These are phyloP conservation scores for Hirundichthys speculiger DNA, from an alignment of 2,113 vertebrate genomes.

Conservation along the genomic window DNA sequence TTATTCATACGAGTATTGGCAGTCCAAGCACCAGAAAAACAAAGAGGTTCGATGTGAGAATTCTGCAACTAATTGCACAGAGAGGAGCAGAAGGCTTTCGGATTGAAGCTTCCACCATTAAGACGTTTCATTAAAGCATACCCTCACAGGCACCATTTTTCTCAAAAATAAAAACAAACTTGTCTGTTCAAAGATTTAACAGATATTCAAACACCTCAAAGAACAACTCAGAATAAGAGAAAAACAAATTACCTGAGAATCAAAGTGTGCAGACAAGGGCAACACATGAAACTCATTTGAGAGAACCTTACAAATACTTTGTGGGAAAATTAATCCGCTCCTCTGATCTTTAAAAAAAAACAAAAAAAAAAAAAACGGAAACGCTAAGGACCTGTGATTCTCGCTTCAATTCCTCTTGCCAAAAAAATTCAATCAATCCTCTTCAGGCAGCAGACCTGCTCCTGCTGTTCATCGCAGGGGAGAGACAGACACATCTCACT, in stretches of 20 bases:
- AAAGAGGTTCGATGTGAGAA: conserved; percentile 31
- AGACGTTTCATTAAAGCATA: too few relatives aligned
- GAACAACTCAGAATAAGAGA: neutral
- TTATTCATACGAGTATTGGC: conserved; percentile 48
- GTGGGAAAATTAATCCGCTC: neutral
- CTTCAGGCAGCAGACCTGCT: conserved; percentile 22
- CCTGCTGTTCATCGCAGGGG: conserved; percentile 19
- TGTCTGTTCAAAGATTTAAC: conserved; percentile 9
- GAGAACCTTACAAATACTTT: conserved; percentile 6
- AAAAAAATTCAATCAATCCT: conserved; percentile 29
- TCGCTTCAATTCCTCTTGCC: conserved; percentile 32
- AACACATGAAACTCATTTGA: conserved; percentile 8
- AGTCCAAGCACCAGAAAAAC: conserved; percentile 35
- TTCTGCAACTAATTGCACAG: neutral
- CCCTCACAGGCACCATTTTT: too few relatives aligned
- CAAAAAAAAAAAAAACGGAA: too few relatives aligned
- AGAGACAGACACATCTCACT: conserved; percentile 36
- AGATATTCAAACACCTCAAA: conserved; percentile 16
- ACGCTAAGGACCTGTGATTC: too few relatives aligned
- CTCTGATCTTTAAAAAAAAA: conserved; percentile 28
- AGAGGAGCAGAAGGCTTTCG: too few relatives aligned
- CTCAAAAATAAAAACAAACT: too few relatives aligned
- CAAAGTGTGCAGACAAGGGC: conserved; percentile 6
- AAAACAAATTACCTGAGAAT: conserved; percentile 10
- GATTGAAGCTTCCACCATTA: too few relatives aligned